Percentiles rank a stretch among this genome's conserved stretches.
Conservation (phyloP, 2,888 invertebrate genomes). For the Odontomyia ornata region DNA sequence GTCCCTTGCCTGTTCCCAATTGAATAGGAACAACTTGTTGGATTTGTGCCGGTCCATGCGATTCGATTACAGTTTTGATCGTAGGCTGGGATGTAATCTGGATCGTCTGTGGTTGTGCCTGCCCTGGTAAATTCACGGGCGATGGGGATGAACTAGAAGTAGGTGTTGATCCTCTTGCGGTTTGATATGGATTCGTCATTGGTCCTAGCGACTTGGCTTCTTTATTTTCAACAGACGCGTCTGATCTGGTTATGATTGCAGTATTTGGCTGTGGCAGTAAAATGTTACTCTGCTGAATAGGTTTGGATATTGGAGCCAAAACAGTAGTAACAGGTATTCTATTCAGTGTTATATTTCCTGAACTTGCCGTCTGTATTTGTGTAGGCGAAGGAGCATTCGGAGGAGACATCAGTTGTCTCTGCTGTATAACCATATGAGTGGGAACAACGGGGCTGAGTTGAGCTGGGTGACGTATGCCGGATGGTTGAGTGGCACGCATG, state of each 20-base stretch:
- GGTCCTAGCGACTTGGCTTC: conserved; percentile 41
- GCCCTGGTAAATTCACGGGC: conserved; percentile 56
- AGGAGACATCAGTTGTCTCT: conserved; percentile 49
- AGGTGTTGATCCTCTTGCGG: conserved; percentile 39
- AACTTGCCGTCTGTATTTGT: conserved; percentile 58
- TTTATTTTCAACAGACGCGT: conserved; percentile 25
- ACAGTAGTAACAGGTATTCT: conserved; percentile 70
- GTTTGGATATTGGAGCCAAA: conserved; percentile 68
- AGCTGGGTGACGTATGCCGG: conserved; percentile 50
- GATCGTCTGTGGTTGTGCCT: conserved; percentile 60
- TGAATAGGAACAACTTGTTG: conserved; percentile 51
- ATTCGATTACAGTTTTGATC: conserved; percentile 64
- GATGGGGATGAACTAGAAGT: conserved; percentile 58
- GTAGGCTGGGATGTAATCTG: conserved; percentile 62
- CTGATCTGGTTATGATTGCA: conserved; percentile 49
- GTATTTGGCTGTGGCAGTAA: conserved; percentile 61
- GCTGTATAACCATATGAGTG: conserved; percentile 52
- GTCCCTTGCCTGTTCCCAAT: conserved; percentile 58
- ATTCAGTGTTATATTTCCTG: conserved; percentile 59
- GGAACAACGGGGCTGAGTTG: conserved; percentile 49
- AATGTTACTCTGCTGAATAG: conserved; percentile 66
- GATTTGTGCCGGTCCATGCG: conserved; percentile 45
- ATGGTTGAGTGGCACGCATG: conserved; percentile 55
- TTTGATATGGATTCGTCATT: conserved; percentile 45
- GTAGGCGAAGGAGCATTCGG: conserved; percentile 43